Percentiles rank a stretch among this genome's conserved stretches.
phyloP scores from a whole-genome alignment of 2,797 vertebrate species.

The Eptatretus atami region DNA sequence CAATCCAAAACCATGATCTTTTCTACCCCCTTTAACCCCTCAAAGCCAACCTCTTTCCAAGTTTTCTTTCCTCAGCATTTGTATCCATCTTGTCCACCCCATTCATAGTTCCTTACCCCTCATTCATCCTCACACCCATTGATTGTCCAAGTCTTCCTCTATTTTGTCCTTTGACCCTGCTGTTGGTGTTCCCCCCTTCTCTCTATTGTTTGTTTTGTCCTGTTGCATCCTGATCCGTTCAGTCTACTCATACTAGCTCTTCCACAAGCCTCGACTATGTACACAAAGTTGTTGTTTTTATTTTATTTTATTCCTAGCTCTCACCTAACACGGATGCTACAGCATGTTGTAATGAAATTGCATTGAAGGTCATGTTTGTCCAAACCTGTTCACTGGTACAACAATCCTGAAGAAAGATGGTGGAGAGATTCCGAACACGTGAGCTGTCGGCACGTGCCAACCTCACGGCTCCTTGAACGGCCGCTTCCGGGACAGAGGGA shows the following conservation, averaged over 20 bases:
- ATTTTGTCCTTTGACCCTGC: no score
- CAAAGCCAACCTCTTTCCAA: neutral
- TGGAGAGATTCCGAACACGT: slow-evolving; percentile 42
- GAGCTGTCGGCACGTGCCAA: slow-evolving; percentile 46
- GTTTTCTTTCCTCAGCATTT: neutral
- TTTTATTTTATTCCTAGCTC: no score
- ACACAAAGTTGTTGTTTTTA: no score
- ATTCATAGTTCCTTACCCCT: neutral
- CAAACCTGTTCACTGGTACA: slow-evolving; percentile 32
- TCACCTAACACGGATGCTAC: no score
- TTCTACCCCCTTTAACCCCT: neutral
- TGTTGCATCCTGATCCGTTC: no score
- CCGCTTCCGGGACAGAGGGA: slow-evolving; percentile 11
- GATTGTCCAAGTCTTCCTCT: no score
- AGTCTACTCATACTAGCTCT: no score
- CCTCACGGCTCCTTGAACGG: slow-evolving; percentile 68
- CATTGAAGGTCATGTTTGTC: slow-evolving; percentile 4
- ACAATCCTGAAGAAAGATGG: slow-evolving; percentile 50
- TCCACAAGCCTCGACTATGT: no score
- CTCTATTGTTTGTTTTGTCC: no score
- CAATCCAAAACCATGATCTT: no score
- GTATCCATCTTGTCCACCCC: neutral
- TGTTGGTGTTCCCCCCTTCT: no score
- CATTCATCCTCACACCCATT: neutral
- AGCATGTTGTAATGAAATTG: no score